Evolutionary conservation across 2,888 invertebrate species (phyloP).

Genomic region (Tipula unca): DNA sequence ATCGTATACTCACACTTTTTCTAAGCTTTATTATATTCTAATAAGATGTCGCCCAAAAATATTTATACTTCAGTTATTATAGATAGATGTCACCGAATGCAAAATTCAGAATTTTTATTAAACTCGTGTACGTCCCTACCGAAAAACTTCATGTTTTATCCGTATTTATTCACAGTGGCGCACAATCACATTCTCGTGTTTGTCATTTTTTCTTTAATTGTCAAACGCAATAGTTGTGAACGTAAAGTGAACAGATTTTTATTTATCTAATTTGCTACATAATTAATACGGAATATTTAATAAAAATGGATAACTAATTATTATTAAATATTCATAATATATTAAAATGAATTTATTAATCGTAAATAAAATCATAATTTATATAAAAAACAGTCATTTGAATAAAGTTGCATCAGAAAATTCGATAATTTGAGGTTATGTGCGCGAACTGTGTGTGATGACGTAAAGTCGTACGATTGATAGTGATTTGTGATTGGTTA

Average conservation of each 20-base stretch:
- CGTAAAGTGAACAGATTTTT: neutral
- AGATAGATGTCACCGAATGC: neutral
- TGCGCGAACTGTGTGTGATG: neutral
- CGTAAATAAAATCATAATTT: neutral
- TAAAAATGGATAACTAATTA: neutral
- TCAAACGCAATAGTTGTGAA: neutral
- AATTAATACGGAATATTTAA: neutral
- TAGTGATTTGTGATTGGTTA: slow-evolving; percentile 9
- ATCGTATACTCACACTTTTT: neutral
- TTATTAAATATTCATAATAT: neutral
- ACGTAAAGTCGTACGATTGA: slow-evolving; percentile 18
- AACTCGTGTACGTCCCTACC: neutral
- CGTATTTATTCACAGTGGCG: neutral
- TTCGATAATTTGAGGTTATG: neutral
- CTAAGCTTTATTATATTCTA: neutral
- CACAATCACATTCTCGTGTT: neutral
- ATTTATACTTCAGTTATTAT: neutral
- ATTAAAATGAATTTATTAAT: neutral
- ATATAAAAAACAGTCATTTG: neutral
- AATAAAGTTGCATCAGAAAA: neutral
- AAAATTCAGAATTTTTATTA: neutral
- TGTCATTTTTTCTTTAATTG: neutral
- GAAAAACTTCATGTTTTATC: neutral
- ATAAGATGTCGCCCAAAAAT: neutral
- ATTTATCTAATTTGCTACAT: neutral